Evolutionary conservation across 2,113 vertebrate genomes (phyloP).

Genomic region (Ondatra zibethicus): DNA sequence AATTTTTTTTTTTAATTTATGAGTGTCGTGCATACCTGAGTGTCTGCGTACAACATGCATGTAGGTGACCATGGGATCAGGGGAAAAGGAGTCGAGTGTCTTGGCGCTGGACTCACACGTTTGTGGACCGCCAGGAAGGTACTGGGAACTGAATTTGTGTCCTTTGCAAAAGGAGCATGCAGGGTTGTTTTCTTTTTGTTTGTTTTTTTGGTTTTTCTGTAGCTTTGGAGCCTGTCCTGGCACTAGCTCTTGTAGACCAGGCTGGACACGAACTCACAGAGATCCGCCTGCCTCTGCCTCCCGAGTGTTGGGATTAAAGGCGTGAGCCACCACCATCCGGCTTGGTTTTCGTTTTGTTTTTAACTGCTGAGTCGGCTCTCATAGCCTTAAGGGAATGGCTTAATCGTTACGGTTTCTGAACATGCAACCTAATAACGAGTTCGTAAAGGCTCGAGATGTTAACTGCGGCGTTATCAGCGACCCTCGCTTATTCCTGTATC

Average conservation of each 20-base stretch:
- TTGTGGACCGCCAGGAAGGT: neutral
- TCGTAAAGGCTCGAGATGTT: neutral
- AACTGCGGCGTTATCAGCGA: neutral
- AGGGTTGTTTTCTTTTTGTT: no score
- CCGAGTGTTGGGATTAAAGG: no score
- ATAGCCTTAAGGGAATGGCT: neutral
- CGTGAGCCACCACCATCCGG: no score
- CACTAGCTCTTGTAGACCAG: no score
- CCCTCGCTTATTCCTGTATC: neutral
- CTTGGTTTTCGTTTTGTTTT: neutral
- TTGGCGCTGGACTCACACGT: neutral
- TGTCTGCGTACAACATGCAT: neutral
- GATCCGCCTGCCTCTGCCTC: no score
- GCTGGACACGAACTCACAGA: no score
- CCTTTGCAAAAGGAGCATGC: neutral
- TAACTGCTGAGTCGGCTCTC: neutral
- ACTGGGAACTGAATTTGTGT: neutral
- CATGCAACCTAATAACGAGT: neutral
- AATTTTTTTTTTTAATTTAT: neutral
- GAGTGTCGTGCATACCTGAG: neutral
- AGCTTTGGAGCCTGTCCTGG: no score
- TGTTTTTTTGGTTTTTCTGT: no score
- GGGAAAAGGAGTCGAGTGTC: neutral
- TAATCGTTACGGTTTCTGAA: neutral
- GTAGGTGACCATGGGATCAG: neutral